Conservation (phyloP, 2,113 vertebrate species). For the Eulacestoma nigropectus region DNA sequence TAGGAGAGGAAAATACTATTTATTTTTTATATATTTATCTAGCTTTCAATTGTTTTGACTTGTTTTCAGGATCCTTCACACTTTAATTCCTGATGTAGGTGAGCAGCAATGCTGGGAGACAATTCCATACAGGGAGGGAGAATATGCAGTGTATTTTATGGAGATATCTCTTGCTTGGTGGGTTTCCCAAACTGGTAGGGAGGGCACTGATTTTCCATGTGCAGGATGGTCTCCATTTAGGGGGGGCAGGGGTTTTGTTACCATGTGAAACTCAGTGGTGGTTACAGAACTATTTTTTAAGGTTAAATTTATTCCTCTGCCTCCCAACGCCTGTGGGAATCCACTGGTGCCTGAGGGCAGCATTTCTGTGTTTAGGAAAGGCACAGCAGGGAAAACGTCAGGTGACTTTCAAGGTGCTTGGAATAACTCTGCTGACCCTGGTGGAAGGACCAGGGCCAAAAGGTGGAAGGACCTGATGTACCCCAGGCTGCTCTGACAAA, state of each 20-base stretch:
- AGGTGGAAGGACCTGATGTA: background rate
- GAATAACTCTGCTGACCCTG: background rate
- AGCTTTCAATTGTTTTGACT: background rate
- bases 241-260: background rate
- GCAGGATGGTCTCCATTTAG: background rate
- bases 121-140: background rate
- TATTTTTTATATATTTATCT: background rate
- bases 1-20: background rate
- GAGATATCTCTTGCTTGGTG: background rate
- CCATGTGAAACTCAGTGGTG: background rate
- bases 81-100: background rate
- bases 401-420: background rate
- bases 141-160: background rate
- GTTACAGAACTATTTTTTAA: background rate
- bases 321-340: background rate
- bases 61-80: background rate
- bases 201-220: background rate
- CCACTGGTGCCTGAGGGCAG: background rate
- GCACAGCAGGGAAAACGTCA: background rate
- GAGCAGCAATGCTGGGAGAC: background rate
- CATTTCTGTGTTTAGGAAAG: background rate
- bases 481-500: background rate
- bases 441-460: background rate
- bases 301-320: background rate
- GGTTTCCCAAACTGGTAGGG: background rate